These are phyloP conservation scores for Hydropsyche betteni DNA, from an alignment of 2,888 invertebrate species.

Conservation along the genomic window DNA sequence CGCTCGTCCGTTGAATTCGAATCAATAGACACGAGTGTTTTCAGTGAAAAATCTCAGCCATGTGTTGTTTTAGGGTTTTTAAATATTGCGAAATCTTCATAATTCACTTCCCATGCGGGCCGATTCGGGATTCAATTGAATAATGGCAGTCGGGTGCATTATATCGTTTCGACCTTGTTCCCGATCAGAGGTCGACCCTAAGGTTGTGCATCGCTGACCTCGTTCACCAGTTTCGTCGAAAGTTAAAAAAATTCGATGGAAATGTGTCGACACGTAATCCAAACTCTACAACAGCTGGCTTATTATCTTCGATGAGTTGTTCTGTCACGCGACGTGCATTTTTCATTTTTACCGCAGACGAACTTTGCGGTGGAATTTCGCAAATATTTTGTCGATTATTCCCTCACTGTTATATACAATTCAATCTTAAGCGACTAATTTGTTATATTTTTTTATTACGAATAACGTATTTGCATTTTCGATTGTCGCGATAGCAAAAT, in stretches of 20 bases:
- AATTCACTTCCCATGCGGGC: not conserved
- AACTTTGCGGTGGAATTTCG: no score
- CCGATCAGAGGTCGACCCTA: conserved; percentile 5
- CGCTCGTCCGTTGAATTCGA: no score
- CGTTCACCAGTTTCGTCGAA: not conserved
- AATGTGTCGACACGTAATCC: conserved; percentile 9
- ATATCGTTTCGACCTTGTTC: conserved; percentile 29
- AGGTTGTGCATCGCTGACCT: conserved; percentile 30
- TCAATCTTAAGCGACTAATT: no score
- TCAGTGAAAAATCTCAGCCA: not conserved
- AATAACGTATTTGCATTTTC: no score
- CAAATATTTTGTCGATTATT: no score
- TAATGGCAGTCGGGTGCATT: conserved; percentile 28
- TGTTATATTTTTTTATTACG: no score
- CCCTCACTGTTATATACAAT: no score
- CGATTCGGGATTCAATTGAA: conserved; percentile 30
- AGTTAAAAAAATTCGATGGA: not conserved
- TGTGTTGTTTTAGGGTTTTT: not conserved
- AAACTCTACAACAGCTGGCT: not conserved
- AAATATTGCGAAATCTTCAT: not conserved
- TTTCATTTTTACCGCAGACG: not conserved
- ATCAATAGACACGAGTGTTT: no score
- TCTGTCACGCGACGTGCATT: conserved; percentile 5
- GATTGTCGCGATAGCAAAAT: no score
- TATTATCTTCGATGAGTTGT: not conserved